Evolutionary conservation across 2,113 vertebrate genomes (phyloP).

Genomic region (Bucco capensis): DNA sequence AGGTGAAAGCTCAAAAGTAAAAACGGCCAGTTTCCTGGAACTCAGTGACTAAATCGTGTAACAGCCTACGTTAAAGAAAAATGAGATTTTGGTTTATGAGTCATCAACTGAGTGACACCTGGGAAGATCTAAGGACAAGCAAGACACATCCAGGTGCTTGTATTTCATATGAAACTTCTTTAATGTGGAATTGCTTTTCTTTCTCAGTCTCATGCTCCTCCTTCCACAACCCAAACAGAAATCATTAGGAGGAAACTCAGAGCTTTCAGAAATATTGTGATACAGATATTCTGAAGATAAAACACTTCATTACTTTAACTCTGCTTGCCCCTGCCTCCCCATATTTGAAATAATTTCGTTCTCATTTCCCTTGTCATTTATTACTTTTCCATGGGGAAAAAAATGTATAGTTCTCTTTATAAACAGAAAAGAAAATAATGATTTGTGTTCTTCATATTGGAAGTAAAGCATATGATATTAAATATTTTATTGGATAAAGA

Average conservation of each 20-base stretch:
- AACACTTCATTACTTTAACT: not conserved
- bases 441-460: not conserved
- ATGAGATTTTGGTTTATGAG: not conserved
- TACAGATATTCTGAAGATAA: not conserved
- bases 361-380: not conserved
- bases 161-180: not conserved
- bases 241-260: not conserved
- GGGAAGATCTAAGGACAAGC: not conserved
- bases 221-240: not conserved
- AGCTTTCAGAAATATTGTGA: not conserved
- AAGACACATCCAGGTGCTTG: not conserved
- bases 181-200: not conserved
- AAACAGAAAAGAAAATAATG: not conserved
- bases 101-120: not conserved
- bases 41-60: not conserved
- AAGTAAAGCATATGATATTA: not conserved
- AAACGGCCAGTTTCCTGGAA: accelerated
- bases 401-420: not conserved
- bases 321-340: not conserved
- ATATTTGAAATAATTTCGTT: not conserved
- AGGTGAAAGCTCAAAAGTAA: not conserved
- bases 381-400: not conserved
- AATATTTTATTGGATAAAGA: not conserved
- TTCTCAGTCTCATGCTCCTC: not conserved
- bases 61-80: not conserved